phyloP scores from a whole-genome alignment of 2,113 vertebrate genomes.

The Alaudala cheleensis region DNA sequence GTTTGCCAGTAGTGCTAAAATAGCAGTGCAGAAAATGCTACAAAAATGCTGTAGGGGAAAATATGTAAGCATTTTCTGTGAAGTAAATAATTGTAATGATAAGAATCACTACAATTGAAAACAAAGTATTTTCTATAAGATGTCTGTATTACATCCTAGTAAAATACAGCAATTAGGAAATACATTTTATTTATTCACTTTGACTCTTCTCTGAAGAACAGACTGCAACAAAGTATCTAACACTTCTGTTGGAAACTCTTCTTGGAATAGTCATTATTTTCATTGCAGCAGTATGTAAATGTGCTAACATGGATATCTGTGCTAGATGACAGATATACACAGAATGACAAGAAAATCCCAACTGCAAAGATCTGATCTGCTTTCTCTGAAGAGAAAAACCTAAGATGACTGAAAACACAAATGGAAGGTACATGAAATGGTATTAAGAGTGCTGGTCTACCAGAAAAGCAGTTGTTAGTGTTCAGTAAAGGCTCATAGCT shows the following conservation, averaged over 20 bases:
- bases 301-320: not conserved
- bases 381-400: not conserved
- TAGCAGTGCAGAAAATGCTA: not conserved
- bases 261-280: not conserved
- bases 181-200: not conserved
- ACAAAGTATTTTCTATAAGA: not conserved
- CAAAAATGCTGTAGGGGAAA: not conserved
- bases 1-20: not conserved
- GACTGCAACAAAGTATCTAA: not conserved
- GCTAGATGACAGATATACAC: not conserved
- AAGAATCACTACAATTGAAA: not conserved
- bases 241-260: not conserved
- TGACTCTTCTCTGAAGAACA: not conserved
- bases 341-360: not conserved
- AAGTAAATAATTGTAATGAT: not conserved
- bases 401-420: not conserved
- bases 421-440: not conserved
- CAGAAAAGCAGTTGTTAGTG: not conserved
- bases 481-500: not conserved
- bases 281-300: not conserved
- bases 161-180: not conserved
- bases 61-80: not conserved
- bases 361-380: not conserved
- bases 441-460: not conserved
- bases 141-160: not conserved